phyloP scores from a whole-genome alignment of 2,113 vertebrate genomes.

The Cyanistes caeruleus region DNA sequence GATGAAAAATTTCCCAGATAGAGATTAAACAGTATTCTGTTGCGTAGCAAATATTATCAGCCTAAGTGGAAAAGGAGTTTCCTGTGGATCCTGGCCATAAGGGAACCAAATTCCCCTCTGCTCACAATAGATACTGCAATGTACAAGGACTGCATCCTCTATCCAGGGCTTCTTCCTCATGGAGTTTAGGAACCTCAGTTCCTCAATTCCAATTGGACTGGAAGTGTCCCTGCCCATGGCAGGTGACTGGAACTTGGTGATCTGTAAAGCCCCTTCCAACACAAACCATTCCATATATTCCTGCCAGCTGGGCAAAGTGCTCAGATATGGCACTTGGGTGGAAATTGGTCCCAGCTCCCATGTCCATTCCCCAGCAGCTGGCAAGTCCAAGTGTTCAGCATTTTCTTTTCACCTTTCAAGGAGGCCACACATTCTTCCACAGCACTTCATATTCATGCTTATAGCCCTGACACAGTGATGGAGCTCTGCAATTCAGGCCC shows the following conservation, averaged over 20 bases:
- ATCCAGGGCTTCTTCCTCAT: not conserved
- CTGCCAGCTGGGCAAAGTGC: not conserved
- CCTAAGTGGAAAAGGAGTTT: slow-evolving; percentile 7
- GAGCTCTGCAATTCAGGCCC: not conserved
- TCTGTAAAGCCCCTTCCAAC: not conserved
- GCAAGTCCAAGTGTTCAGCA: not conserved
- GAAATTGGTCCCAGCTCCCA: rapidly evolving
- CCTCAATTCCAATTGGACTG: not conserved
- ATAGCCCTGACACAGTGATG: not conserved
- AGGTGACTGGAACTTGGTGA: not conserved
- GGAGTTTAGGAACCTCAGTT: not conserved
- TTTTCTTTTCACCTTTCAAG: not conserved
- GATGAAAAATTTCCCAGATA: not conserved
- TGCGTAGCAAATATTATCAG: not conserved
- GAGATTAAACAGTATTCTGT: not conserved
- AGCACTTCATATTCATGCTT: not conserved
- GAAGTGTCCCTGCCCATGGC: not conserved
- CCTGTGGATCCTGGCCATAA: not conserved
- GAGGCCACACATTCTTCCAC: not conserved
- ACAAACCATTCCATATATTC: not conserved
- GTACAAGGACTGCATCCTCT: not conserved
- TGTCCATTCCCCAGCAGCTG: rapidly evolving
- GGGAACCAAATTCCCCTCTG: not conserved
- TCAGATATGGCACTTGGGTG: rapidly evolving
- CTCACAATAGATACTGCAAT: not conserved